Percentiles rank a stretch among this genome's conserved stretches.
Evolutionary conservation across 2,797 vertebrate species (phyloP).

Genomic region (Sphaeramia orbicularis): DNA sequence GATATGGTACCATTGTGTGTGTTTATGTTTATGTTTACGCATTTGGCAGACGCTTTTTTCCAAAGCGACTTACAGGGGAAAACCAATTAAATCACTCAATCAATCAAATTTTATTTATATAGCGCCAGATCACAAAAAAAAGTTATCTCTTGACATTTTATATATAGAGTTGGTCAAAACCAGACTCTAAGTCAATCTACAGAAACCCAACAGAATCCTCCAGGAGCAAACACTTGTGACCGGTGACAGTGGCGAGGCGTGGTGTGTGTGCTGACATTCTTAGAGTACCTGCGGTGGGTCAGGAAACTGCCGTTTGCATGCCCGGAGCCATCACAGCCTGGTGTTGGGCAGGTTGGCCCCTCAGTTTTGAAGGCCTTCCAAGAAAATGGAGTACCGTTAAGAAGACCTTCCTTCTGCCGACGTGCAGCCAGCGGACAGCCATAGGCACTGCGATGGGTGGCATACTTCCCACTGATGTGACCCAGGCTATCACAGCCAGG

Average conservation of each 20-base stretch:
- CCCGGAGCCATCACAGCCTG: slow-evolving; percentile 95
- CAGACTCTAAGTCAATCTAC: no score
- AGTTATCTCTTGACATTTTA: no score
- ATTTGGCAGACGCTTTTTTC: no score
- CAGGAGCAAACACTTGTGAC: no score
- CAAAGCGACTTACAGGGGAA: no score
- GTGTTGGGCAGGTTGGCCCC: slow-evolving; percentile 95
- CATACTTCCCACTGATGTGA: slow-evolving; percentile 98
- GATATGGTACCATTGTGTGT: not conserved
- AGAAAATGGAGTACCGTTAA: slow-evolving; percentile 94
- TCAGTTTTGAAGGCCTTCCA: slow-evolving; percentile 97
- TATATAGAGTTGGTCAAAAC: no score
- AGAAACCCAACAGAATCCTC: no score
- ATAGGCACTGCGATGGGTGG: slow-evolving; percentile 97
- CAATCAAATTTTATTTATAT: no score
- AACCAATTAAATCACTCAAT: no score
- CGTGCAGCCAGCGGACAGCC: slow-evolving; percentile 96
- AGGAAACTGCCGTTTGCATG: slow-evolving; percentile 98
- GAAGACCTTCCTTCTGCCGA: slow-evolving; percentile 94
- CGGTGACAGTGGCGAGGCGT: no score
- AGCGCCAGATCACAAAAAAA: no score
- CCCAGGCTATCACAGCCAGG: slow-evolving; percentile 97
- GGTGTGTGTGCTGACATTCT: not conserved
- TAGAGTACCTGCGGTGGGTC: slow-evolving; percentile 94
- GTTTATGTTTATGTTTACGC: no score